Conservation (phyloP, 1,140 invertebrate species). For the Formica selysi region DNA sequence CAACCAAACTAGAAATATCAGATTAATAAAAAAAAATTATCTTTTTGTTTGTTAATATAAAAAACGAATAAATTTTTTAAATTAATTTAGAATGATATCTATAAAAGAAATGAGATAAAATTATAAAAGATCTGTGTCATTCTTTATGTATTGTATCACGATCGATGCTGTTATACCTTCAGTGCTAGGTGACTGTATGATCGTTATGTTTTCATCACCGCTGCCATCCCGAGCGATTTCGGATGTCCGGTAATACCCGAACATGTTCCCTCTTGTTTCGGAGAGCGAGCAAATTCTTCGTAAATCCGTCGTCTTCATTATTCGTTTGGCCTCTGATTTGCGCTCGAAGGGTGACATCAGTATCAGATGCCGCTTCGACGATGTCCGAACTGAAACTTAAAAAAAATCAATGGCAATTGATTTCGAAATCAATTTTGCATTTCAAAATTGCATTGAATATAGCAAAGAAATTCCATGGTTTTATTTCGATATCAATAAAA, state of each 20-base stretch:
- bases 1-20: conserved; percentile 73
- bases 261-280: conserved; percentile 64
- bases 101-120: background rate
- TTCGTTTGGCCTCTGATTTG: conserved; percentile 66
- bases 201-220: conserved; percentile 76
- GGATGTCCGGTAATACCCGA: conserved; percentile 66
- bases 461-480: no score
- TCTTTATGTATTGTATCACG: background rate
- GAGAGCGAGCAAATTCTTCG: conserved; percentile 63
- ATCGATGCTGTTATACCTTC: conserved; percentile 47
- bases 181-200: conserved; percentile 66
- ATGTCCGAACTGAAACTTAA: conserved; percentile 69
- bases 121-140: background rate
- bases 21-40: background rate
- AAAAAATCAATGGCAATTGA: background rate
- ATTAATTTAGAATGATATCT: background rate
- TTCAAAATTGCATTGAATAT: no score
- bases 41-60: background rate
- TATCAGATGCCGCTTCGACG: conserved; percentile 76
- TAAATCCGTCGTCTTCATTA: conserved; percentile 63
- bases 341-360: conserved; percentile 77
- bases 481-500: no score
- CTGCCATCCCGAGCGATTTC: conserved; percentile 72
- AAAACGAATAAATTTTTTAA: background rate
- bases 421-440: conserved; percentile 6